phyloP scores from a whole-genome alignment of 1,140 invertebrate species.

The Asobara japonica region DNA sequence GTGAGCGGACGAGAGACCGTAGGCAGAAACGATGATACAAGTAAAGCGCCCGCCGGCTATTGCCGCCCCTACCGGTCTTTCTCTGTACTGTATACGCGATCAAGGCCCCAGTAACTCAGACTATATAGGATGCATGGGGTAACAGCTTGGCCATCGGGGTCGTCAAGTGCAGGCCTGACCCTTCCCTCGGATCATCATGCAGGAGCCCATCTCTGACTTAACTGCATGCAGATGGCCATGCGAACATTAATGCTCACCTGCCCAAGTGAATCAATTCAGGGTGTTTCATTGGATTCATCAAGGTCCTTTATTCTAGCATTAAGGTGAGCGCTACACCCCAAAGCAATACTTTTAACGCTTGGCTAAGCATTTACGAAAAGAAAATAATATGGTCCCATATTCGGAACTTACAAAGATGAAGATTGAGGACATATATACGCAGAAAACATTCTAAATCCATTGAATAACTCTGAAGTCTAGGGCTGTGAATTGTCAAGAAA shows the following conservation, averaged over 20 bases:
- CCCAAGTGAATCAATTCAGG: not conserved
- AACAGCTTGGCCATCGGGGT: slow-evolving; percentile 6
- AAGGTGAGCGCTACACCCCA: not conserved
- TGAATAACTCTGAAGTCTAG: no score
- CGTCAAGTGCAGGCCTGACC: slow-evolving; percentile 6
- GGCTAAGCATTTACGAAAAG: no score
- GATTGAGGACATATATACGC: no score
- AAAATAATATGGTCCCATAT: no score
- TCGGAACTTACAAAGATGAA: no score
- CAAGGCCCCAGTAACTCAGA: not conserved
- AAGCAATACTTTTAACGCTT: no score
- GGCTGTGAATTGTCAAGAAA: not conserved
- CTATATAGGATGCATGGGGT: not conserved
- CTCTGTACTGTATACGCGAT: not conserved
- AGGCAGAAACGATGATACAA: slow-evolving; percentile 5
- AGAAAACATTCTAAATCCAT: no score
- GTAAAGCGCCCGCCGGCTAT: slow-evolving; percentile 6
- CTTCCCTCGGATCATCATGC: slow-evolving; percentile 11
- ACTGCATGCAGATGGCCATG: not conserved
- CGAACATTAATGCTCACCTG: not conserved
- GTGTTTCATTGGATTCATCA: not conserved
- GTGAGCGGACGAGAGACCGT: not conserved
- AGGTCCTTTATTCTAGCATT: not conserved
- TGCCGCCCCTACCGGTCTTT: not conserved
- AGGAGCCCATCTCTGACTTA: slow-evolving; percentile 9